A percentile compares a stretch with the other conserved stretches of the same genome.
Conservation (phyloP, 2,888 invertebrate species). For the Uropetala carovei region DNA sequence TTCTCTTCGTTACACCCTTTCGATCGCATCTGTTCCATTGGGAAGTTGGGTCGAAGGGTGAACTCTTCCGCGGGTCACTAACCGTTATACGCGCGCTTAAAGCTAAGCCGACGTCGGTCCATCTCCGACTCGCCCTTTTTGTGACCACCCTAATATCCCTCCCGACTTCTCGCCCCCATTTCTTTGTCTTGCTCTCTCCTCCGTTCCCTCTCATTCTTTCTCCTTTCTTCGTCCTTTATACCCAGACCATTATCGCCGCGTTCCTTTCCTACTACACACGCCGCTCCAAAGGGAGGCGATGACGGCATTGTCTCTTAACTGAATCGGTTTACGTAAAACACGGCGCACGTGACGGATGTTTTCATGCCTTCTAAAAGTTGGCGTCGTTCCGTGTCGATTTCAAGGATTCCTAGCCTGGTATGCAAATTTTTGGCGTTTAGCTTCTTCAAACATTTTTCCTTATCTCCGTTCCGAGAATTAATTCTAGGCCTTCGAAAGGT, state of each 20-base stretch:
- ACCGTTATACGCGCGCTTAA: background rate
- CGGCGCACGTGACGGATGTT: background rate
- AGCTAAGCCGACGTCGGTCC: background rate
- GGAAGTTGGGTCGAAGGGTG: conserved; percentile 9
- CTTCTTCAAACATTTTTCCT: background rate
- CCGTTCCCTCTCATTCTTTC: background rate
- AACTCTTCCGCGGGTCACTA: background rate
- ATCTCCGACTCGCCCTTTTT: background rate
- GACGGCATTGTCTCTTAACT: background rate
- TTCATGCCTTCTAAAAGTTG: background rate
- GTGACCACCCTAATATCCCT: background rate
- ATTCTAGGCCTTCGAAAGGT: no score
- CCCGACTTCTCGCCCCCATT: no score
- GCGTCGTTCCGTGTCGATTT: background rate
- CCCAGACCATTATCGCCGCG: background rate
- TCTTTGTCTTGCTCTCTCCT: background rate
- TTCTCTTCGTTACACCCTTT: background rate
- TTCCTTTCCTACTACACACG: background rate
- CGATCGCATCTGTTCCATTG: background rate
- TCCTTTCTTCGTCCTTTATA: no score
- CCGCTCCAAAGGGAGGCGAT: background rate
- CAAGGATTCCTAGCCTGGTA: background rate
- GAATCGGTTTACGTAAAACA: background rate
- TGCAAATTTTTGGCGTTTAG: background rate
- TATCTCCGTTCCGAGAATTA: background rate